A percentile compares a stretch with the other conserved stretches of the same genome.
Conservation (phyloP, 2,797 vertebrate genomes). For the Dermochelys coriacea region DNA sequence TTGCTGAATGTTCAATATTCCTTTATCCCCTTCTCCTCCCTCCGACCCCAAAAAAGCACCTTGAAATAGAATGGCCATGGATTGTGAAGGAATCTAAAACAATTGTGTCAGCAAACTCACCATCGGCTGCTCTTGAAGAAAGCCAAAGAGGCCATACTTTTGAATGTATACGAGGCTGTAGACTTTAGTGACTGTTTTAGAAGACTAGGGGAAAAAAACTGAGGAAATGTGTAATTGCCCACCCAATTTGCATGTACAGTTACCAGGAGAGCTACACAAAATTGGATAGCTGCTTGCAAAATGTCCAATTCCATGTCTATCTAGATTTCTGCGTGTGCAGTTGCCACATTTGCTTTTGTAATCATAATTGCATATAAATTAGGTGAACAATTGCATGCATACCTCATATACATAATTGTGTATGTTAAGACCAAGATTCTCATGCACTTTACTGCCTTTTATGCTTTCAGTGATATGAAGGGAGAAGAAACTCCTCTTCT, state of each 20-base stretch:
- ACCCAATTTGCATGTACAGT: rapidly evolving
- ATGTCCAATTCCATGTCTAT: neutral
- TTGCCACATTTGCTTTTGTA: neutral
- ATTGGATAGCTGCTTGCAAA: neutral
- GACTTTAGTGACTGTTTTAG: constrained; percentile 19
- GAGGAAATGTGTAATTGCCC: neutral
- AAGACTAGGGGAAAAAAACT: neutral
- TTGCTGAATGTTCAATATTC: neutral
- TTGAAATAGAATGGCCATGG: neutral
- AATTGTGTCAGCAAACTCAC: neutral
- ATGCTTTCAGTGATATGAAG: neutral
- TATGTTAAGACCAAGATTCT: neutral
- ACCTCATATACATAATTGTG: neutral
- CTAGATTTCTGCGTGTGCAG: neutral
- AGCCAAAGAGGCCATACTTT: neutral
- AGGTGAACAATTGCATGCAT: neutral
- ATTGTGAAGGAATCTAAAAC: neutral
- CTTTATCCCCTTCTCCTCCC: neutral
- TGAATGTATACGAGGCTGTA: neutral
- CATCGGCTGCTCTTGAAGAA: neutral
- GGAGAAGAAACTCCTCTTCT: constrained; percentile 22
- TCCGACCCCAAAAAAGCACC: neutral
- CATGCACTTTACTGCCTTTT: constrained; percentile 9
- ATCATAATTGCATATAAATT: neutral
- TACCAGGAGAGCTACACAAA: neutral